Evolutionary conservation across 2,113 vertebrate genomes (phyloP).

Genomic region (Megaceryle torquata): DNA sequence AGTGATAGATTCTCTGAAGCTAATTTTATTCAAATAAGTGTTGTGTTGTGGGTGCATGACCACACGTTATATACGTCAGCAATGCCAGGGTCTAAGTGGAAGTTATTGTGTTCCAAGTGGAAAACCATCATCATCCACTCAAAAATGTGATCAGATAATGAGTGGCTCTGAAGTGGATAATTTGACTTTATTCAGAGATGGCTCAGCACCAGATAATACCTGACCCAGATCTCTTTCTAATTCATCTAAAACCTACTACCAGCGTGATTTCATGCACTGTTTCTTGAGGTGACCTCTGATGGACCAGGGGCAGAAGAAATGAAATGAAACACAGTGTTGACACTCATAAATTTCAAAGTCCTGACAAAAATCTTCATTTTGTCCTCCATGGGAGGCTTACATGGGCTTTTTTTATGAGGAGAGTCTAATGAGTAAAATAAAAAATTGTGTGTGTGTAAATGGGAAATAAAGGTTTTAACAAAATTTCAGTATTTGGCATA

Average conservation of each 20-base stretch:
- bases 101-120: not conserved
- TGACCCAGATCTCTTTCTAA: not conserved
- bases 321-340: not conserved
- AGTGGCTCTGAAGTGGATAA: conserved; percentile 32
- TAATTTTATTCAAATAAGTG: not conserved
- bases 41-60: not conserved
- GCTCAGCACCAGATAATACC: conserved; percentile 41
- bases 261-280: not conserved
- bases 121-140: conserved; percentile 57
- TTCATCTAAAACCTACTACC: conserved; percentile 2
- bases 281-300: not conserved
- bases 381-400: not conserved
- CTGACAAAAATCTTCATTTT: conserved; percentile 8
- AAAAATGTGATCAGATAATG: conserved; percentile 40
- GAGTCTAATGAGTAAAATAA: not conserved
- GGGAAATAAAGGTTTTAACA: not conserved
- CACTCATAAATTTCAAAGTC: not conserved
- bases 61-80: not conserved
- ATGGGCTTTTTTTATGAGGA: not conserved
- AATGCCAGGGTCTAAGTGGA: conserved; percentile 9
- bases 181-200: conserved; percentile 40
- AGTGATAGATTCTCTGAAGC: not conserved
- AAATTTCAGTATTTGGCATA: not conserved
- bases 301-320: not conserved
- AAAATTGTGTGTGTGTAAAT: not conserved